phyloP scores from a whole-genome alignment of 2,888 invertebrate genomes.

The Stratiomys singularior region DNA sequence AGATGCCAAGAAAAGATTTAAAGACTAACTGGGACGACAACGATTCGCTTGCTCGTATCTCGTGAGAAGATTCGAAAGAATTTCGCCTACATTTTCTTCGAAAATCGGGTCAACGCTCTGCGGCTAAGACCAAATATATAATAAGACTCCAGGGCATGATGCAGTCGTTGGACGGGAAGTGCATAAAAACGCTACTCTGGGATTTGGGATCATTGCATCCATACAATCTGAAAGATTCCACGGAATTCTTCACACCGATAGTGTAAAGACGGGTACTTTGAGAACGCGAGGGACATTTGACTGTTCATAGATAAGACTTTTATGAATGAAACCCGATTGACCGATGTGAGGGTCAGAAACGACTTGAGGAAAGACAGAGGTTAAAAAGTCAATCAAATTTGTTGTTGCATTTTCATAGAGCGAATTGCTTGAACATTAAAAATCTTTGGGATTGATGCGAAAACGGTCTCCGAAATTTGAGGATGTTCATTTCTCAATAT shows the following conservation, averaged over 20 bases:
- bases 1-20: slow-evolving; percentile 17
- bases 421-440: background rate
- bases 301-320: no score
- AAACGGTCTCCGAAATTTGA: no score
- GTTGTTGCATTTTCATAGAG: background rate
- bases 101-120: slow-evolving; percentile 40
- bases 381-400: no score
- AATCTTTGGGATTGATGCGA: no score
- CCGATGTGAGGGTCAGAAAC: no score
- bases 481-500: background rate
- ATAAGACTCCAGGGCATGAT: slow-evolving; percentile 26
- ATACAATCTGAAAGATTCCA: background rate
- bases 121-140: slow-evolving; percentile 6
- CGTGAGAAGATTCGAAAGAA: slow-evolving; percentile 42
- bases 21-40: background rate
- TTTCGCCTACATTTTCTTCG: slow-evolving; percentile 45
- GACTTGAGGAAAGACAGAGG: no score
- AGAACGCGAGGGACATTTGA: no score
- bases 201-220: background rate
- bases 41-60: slow-evolving; percentile 16
- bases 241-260: background rate
- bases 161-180: slow-evolving; percentile 24
- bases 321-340: no score
- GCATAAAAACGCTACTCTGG: slow-evolving; percentile 13
- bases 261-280: slow-evolving; percentile 4